These are phyloP conservation scores for Thymelicus sylvestris DNA, from an alignment of 2,888 invertebrate species.

Conservation along the genomic window DNA sequence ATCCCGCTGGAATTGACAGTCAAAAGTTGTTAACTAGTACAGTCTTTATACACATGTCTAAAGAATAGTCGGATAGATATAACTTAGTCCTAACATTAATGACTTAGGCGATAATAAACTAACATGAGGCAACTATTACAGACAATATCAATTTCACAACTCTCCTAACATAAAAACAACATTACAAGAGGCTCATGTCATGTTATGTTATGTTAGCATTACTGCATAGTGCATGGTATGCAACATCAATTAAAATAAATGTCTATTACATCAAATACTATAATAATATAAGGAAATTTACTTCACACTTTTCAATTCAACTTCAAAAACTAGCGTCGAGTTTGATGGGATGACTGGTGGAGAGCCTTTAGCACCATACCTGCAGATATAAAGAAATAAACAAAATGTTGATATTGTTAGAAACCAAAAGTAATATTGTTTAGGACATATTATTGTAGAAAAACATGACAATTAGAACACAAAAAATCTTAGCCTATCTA, in stretches of 20 bases:
- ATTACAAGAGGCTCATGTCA: conserved; percentile 25
- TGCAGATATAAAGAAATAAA: conserved; percentile 58
- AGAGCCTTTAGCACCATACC: conserved; percentile 90
- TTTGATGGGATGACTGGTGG: conserved; percentile 95
- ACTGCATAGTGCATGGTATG: background rate
- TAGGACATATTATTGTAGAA: no score
- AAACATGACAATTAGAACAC: no score
- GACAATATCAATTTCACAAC: background rate
- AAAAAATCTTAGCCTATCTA: no score
- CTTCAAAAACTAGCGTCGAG: conserved; percentile 94
- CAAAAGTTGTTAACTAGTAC: background rate
- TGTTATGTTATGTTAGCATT: no score
- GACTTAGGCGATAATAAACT: conserved; percentile 40
- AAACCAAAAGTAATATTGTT: no score
- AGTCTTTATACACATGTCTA: background rate
- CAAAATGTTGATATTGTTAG: background rate
- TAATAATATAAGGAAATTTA: conserved; percentile 59
- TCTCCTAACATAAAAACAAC: background rate
- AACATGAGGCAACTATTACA: conserved; percentile 43
- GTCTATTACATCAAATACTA: conserved; percentile 48
- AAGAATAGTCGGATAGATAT: conserved; percentile 5
- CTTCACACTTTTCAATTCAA: conserved; percentile 93
- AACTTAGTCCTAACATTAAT: conserved; percentile 10
- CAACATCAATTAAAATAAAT: conserved; percentile 27
- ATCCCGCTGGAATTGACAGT: background rate